Evolutionary conservation across 2,888 invertebrate genomes (phyloP), one percentile per base, ranked within the genome.

Genomic region (Meteorus cinctellus): DNA sequence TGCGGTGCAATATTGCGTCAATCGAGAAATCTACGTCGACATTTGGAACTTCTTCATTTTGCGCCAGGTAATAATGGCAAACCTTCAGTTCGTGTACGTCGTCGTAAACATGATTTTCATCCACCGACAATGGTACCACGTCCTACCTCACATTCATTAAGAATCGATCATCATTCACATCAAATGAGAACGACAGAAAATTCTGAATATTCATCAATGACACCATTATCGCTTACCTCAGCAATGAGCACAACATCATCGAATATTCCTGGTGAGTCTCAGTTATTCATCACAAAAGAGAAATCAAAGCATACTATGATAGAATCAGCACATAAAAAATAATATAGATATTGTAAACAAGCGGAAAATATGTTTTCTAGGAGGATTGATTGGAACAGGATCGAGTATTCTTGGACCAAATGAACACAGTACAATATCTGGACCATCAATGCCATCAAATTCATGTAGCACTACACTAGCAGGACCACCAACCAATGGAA

Each of bases 1-100:
- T 92, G 92, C 81, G 92, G 92, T 80, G 92, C 92, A 73, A 91
- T 91, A 78, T 90, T 92, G 60, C 90, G 92, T 72, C 92, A 92
- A 84, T 92, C 92, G 14, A 89, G 92, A 81, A 92, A 92, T 82
- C 88, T 92, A 79, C 88, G 92, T 71, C 90, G 92, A 77, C 92
- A 92, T 86, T 90, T 92, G 83, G 91, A 88, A 75, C 82, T 88
- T 4, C 81, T 88, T 34, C 88, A 88, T 79, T 88, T 88, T 78
- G 87, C 86, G 27, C 76, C 83, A 59, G 86, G 88, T 34, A 86
- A 84, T 71, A 81, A 78, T 55, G 75, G 78, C 60, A 87, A 86
- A 75, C 77, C 82, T 14, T 76, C 80, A 51, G 72, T 83, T 12
- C 82, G 82, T n/a, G 76, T 78, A 72, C 81, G 81, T 27, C 81